Evolutionary conservation across 2,113 vertebrate species (phyloP), one percentile per base, ranked within the genome.

Genomic region (Thermophis baileyi): DNA sequence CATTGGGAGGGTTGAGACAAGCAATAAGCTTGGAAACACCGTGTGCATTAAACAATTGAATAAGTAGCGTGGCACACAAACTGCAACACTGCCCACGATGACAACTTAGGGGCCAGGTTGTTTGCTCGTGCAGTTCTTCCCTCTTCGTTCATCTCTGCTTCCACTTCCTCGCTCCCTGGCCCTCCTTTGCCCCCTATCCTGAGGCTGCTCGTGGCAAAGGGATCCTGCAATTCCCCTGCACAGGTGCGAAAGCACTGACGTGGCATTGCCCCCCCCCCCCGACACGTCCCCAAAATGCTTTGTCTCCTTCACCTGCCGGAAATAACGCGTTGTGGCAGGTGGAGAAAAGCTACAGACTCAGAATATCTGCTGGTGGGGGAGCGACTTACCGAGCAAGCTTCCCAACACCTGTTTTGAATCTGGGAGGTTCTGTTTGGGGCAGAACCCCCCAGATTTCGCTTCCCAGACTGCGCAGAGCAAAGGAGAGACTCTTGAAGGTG

Each of bases 251-350:
- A 96, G 96, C 95, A 30, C 97, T 24, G 47, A 94, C 86, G 95
- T 3, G 40, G 88, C 18, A 95, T 91, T 97, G 97, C 92, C 96
- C 94, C 92, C 92, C 96, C 94, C 92, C 91, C 95, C 93, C 16
- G 96, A 97, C 97, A 96, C 94, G 90, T 96, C 96, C 97, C 97
- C 94, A 94, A 95, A 51, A 96, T 51, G 90, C 96, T 93, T 94
- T 91, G 96, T 96, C 98, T 98, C 89, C 97, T 95, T 97, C 96
- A 97, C 97, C 96, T 97, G 96, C 97, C 98, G 98, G 98, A 98
- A 98, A 96, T 98, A 98, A 98, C 98, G 97, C 93, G 96, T 97
- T 97, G 97, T 98, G 98, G 98, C 98, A 98, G 98, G 97, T 98
- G 98, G 97, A 98, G 97, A 97, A 95, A 93, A 95, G 94, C 96